A percentile compares a stretch with the other conserved stretches of the same genome.
phyloP scores from a whole-genome alignment of 2,113 vertebrate species.

The Chlorodrepanis virens region DNA sequence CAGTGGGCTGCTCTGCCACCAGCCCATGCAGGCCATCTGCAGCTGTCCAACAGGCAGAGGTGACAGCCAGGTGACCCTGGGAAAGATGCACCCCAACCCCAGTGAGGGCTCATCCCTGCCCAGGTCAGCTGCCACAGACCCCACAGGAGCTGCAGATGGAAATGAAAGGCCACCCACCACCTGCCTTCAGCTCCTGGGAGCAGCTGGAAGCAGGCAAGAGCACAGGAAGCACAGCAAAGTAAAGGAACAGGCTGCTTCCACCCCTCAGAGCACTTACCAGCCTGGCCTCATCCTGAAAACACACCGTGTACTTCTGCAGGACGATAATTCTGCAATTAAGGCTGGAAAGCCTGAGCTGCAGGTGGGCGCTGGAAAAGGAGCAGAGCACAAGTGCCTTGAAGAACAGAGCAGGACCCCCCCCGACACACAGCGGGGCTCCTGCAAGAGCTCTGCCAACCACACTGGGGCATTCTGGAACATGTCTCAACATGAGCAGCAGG shows the following conservation, averaged over 20 bases:
- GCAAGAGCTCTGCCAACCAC: not conserved
- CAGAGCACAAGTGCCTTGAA: not conserved
- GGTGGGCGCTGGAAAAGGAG: constrained; percentile 16
- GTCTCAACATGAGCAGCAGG: not conserved
- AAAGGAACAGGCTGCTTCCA: not conserved
- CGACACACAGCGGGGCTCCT: not conserved
- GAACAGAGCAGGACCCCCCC: not conserved
- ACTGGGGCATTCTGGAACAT: accelerated
- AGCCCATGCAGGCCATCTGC: not conserved
- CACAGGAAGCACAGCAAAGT: not conserved
- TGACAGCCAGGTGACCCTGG: not conserved
- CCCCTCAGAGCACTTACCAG: constrained; percentile 17
- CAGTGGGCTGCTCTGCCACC: not conserved
- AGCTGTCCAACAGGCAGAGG: not conserved
- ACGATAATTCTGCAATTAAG: constrained; percentile 45
- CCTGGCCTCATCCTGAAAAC: constrained; percentile 40
- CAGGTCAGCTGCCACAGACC: not conserved
- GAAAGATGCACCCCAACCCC: not conserved
- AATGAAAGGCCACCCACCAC: not conserved
- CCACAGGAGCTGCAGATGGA: not conserved
- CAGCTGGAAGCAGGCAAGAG: not conserved
- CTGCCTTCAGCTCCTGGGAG: not conserved
- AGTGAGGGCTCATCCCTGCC: not conserved
- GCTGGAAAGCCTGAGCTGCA: constrained; percentile 4
- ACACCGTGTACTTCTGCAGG: constrained; percentile 50